phyloP scores from a whole-genome alignment of 2,797 vertebrate species.

The Acrossocheilus fasciatus region DNA sequence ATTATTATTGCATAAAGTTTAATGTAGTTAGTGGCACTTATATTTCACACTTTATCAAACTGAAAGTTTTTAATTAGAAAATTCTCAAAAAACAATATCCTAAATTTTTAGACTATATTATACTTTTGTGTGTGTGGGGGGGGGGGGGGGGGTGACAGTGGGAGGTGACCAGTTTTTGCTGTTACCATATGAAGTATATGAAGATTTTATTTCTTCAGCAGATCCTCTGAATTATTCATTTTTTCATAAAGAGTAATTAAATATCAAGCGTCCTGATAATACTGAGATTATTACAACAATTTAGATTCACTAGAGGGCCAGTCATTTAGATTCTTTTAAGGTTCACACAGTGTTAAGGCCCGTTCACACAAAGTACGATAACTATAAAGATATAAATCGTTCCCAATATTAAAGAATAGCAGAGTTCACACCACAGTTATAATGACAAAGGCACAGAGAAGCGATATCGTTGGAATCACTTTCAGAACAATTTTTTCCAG shows the following conservation, averaged over 20 bases:
- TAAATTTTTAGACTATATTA: neutral
- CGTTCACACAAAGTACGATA: neutral
- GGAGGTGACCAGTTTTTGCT: neutral
- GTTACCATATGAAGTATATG: slow-evolving; percentile 18
- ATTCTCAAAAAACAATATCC: neutral
- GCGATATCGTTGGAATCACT: no score
- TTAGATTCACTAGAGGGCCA: slow-evolving; percentile 45
- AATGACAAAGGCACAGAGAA: no score
- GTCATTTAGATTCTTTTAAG: neutral
- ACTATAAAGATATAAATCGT: no score
- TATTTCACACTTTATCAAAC: neutral
- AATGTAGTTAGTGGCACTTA: neutral
- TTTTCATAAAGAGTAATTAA: slow-evolving; percentile 62
- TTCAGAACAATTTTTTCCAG: no score
- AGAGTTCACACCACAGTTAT: no score
- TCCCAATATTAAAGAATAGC: no score
- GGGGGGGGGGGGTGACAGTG: neutral
- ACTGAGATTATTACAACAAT: slow-evolving; percentile 53
- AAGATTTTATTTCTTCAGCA: slow-evolving; percentile 48
- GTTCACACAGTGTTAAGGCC: neutral
- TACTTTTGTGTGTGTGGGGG: neutral
- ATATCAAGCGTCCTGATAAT: slow-evolving; percentile 56
- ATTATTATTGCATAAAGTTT: neutral
- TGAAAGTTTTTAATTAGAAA: neutral
- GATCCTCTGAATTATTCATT: slow-evolving; percentile 62